Percentiles rank a stretch among this genome's conserved stretches.
Conservation (phyloP, 2,888 invertebrate species). For the Cynaeus angustus region DNA sequence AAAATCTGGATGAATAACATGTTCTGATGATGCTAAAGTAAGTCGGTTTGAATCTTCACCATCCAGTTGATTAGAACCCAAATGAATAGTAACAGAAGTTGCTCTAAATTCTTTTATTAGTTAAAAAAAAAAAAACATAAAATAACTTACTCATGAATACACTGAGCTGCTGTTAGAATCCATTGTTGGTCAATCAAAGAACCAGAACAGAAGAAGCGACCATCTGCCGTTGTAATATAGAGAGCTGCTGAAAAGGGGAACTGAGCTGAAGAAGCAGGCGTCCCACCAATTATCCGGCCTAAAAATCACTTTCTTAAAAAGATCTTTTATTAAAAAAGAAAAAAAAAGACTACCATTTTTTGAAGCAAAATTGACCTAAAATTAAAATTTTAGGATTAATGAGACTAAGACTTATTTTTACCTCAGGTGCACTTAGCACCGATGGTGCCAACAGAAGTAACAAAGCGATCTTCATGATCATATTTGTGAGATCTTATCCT, state of each 20-base stretch:
- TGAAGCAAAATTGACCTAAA: no score
- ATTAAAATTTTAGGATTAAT: no score
- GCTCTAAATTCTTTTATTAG: no score
- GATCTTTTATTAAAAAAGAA: no score
- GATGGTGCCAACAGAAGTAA: no score
- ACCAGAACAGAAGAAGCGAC: constrained; percentile 16
- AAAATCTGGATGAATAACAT: not conserved
- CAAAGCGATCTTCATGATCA: no score
- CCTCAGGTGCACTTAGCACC: no score
- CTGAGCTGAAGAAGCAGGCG: constrained; percentile 2
- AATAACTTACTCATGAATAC: constrained; percentile 47
- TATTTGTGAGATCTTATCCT: no score
- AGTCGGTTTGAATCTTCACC: not conserved
- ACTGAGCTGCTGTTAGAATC: constrained; percentile 54
- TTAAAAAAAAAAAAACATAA: not conserved
- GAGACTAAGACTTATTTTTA: no score
- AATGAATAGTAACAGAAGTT: no score
- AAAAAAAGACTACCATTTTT: no score
- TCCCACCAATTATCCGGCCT: constrained; percentile 17
- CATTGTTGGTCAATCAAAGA: constrained; percentile 7
- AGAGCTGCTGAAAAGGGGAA: constrained; percentile 26
- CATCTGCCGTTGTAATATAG: not conserved
- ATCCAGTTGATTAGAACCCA: not conserved
- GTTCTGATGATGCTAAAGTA: not conserved
- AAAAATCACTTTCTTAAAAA: no score